These are phyloP conservation scores for Danio choprae DNA, from an alignment of 2,797 vertebrate species.

Conservation along the genomic window DNA sequence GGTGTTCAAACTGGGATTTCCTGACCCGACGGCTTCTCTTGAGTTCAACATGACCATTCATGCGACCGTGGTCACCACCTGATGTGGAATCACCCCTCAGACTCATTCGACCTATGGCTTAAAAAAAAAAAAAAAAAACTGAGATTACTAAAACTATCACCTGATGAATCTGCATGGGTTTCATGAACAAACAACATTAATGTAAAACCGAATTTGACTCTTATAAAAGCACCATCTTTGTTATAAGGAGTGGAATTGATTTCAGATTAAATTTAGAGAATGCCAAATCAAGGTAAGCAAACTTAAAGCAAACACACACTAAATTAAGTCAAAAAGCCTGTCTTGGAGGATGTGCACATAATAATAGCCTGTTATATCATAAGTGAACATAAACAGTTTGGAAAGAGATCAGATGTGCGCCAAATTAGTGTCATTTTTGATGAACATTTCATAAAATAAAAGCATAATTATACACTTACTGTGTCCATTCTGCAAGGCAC, in stretches of 20 bases:
- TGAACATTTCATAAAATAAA: neutral
- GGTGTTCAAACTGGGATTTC: constrained; percentile 96
- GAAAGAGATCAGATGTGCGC: neutral
- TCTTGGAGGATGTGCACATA: neutral
- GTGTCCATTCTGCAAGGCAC: constrained; percentile 93
- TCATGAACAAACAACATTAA: neutral
- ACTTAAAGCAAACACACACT: neutral
- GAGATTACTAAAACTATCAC: neutral
- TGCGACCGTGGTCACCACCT: constrained; percentile 89
- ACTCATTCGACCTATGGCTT: constrained; percentile 85
- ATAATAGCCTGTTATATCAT: neutral
- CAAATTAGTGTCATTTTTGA: neutral
- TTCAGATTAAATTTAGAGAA: too few relatives aligned
- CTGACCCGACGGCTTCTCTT: constrained; percentile 94
- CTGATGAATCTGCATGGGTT: neutral
- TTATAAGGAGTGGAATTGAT: neutral
- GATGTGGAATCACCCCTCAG: constrained; percentile 89
- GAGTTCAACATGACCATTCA: constrained; percentile 95
- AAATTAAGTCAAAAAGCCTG: neutral
- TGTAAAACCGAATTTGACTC: neutral
- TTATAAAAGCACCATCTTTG: neutral
- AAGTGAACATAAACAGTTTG: neutral
- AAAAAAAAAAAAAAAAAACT: constrained; percentile 50
- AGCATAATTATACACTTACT: constrained; percentile 74
- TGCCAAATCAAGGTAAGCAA: too few relatives aligned